Evolutionary conservation across 2,888 invertebrate genomes (phyloP).

Genomic region (Drosophila fungiperda): DNA sequence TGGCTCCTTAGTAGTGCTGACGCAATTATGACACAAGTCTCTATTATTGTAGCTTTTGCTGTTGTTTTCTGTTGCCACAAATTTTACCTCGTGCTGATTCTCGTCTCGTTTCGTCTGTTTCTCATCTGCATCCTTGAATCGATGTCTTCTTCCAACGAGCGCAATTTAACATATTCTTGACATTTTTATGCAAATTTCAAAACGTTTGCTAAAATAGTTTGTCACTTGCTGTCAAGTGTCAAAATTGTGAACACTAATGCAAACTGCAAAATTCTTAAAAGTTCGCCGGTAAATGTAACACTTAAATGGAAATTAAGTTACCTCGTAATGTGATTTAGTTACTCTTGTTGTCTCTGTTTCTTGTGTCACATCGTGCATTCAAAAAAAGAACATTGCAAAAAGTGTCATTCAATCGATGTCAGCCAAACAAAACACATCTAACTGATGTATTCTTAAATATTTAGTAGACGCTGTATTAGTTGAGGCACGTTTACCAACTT

Average conservation of each 20-base stretch:
- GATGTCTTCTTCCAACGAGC: background rate
- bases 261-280: background rate
- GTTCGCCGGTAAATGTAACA: background rate
- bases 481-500: constrained; percentile 29
- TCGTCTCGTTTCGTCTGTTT: background rate
- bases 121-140: background rate
- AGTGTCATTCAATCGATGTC: constrained; percentile 63
- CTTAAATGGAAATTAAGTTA: background rate
- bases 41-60: constrained; percentile 10
- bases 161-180: background rate
- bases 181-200: background rate
- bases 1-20: constrained; percentile 50
- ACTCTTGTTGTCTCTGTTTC: constrained; percentile 15
- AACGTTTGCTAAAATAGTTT: background rate
- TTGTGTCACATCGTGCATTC: constrained; percentile 47
- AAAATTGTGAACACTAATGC: background rate
- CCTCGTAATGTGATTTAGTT: background rate
- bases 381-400: constrained; percentile 38
- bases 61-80: constrained; percentile 12
- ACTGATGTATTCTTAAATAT: constrained; percentile 44
- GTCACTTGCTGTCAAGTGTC: background rate
- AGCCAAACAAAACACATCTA: constrained; percentile 24
- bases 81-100: background rate
- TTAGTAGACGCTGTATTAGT: constrained; percentile 18
- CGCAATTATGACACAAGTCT: constrained; percentile 73